These are phyloP conservation scores for Gnatocerus cornutus DNA, from an alignment of 2,888 invertebrate genomes.

Conservation along the genomic window DNA sequence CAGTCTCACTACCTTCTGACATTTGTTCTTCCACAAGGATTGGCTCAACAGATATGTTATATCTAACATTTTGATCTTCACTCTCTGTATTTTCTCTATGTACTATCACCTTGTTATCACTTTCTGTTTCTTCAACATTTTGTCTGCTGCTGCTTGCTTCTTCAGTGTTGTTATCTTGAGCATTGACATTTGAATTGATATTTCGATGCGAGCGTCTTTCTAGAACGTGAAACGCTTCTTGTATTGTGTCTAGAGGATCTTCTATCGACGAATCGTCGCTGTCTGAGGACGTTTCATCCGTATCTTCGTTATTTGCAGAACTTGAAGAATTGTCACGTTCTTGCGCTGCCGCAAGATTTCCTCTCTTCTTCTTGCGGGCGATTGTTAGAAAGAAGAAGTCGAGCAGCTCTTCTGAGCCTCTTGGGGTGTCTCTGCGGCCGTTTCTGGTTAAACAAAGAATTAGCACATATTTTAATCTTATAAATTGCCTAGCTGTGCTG, in stretches of 20 bases:
- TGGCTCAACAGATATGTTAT: constrained; percentile 28
- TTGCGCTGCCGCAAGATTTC: constrained; percentile 4
- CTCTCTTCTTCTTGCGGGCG: constrained; percentile 24
- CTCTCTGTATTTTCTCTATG: constrained; percentile 23
- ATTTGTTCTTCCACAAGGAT: constrained; percentile 33
- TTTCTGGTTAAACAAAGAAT: constrained; percentile 8
- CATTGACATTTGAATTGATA: background rate
- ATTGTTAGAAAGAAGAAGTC: constrained; percentile 28
- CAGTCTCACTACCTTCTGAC: constrained; percentile 15
- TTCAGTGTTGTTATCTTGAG: constrained; percentile 7
- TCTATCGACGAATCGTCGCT: constrained; percentile 29
- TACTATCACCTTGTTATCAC: constrained; percentile 26
- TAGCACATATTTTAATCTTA: no score
- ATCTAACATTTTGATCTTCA: constrained; percentile 14
- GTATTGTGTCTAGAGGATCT: constrained; percentile 20
- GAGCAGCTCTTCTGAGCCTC: constrained; percentile 29
- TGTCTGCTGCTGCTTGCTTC: constrained; percentile 20
- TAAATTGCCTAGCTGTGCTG: no score
- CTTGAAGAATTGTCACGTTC: constrained; percentile 22
- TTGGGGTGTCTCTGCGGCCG: constrained; percentile 13
- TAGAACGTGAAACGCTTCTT: constrained; percentile 23
- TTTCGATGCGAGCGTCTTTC: constrained; percentile 2
- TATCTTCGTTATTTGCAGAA: constrained; percentile 27
- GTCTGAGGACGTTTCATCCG: constrained; percentile 24
- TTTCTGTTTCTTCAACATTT: constrained; percentile 5